Conservation (phyloP, 1,140 invertebrate species). For the Hylyphantes graminicola region DNA sequence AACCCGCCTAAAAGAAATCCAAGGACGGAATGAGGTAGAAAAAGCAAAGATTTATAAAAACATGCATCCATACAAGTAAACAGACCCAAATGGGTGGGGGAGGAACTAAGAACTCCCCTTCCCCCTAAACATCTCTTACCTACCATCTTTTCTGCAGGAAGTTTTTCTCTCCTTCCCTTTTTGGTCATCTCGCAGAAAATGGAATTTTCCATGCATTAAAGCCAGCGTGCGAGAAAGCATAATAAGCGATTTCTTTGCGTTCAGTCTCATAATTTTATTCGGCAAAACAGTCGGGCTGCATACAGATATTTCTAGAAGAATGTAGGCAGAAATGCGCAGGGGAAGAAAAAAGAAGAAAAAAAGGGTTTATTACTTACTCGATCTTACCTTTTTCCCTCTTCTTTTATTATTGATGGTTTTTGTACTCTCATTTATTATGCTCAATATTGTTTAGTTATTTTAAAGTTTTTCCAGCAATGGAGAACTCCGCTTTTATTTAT, state of each 20-base stretch:
- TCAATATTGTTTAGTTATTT: slow-evolving; percentile 59
- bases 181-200: slow-evolving; percentile 51
- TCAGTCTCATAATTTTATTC: slow-evolving; percentile 51
- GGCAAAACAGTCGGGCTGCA: slow-evolving; percentile 26
- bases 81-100: slow-evolving; percentile 43
- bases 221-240: slow-evolving; percentile 40
- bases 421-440: slow-evolving; percentile 56
- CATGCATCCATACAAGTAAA: slow-evolving; percentile 43
- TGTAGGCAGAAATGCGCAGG: neutral
- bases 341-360: slow-evolving; percentile 24
- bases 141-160: slow-evolving; percentile 19
- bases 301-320: slow-evolving; percentile 44
- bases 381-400: slow-evolving; percentile 25
- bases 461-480: slow-evolving; percentile 43
- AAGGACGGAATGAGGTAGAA: slow-evolving; percentile 6
- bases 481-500: neutral
- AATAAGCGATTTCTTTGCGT: slow-evolving; percentile 48
- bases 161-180: slow-evolving; percentile 14
- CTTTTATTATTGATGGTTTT: slow-evolving; percentile 59
- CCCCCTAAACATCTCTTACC: neutral
- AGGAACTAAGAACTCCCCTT: slow-evolving; percentile 3
- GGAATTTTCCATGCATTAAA: slow-evolving; percentile 56
- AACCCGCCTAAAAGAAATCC: neutral
- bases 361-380: slow-evolving; percentile 50
- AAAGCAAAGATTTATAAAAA: slow-evolving; percentile 40